phyloP scores from a whole-genome alignment of 2,797 vertebrate species.

The Sebastes taczanowskii region DNA sequence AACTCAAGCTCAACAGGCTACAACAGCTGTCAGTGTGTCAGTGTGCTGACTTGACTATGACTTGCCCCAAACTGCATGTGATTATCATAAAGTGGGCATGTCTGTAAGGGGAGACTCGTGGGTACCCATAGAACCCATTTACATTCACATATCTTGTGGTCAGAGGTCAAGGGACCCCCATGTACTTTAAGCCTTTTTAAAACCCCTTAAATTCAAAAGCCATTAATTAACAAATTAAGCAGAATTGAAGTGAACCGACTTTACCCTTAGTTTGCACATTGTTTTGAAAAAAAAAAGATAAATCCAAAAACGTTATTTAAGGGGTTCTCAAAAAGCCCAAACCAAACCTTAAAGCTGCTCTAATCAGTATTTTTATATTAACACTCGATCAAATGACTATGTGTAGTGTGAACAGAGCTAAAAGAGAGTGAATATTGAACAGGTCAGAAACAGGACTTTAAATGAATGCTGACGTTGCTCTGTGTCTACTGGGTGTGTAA shows the following conservation, averaged over 20 bases:
- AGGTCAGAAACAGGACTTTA: background rate
- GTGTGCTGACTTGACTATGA: too few species aligned
- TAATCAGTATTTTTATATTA: background rate
- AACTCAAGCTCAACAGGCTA: too few species aligned
- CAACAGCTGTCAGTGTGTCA: too few species aligned
- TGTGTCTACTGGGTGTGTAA: background rate
- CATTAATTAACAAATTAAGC: background rate
- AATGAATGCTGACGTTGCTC: background rate
- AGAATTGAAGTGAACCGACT: background rate
- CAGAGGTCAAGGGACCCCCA: too few species aligned
- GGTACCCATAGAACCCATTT: too few species aligned
- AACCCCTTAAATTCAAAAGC: background rate
- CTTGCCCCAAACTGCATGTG: too few species aligned
- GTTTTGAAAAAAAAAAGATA: background rate
- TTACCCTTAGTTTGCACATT: background rate
- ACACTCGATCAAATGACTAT: background rate
- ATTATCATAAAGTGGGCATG: too few species aligned
- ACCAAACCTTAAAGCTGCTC: background rate
- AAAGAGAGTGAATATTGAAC: background rate
- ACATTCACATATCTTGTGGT: too few species aligned
- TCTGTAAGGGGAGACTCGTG: too few species aligned
- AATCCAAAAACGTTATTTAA: background rate
- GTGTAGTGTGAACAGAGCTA: background rate
- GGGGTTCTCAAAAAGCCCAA: background rate
- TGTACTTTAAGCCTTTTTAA: too few species aligned